phyloP scores from a whole-genome alignment of 2,797 vertebrate genomes.

The Microctenopoma steveboyesi region DNA sequence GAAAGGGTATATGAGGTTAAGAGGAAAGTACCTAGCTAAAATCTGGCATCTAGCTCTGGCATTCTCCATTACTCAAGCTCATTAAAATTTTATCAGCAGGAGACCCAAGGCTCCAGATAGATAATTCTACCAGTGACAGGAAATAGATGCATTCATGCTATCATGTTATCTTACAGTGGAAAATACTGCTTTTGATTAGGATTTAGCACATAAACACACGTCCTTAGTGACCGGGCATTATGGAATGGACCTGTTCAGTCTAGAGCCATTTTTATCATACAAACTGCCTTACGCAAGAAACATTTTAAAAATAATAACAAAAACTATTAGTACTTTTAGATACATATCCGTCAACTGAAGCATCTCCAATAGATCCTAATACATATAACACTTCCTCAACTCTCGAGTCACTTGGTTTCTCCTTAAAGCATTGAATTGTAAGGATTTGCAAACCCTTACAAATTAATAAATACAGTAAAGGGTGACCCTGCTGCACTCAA shows the following conservation, averaged over 20 bases:
- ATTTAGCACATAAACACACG: constrained; percentile 6
- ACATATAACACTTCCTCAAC: no score
- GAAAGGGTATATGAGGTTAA: constrained; percentile 43
- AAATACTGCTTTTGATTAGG: constrained; percentile 16
- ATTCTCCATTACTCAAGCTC: constrained; percentile 67
- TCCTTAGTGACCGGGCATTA: constrained; percentile 37
- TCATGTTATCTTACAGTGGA: constrained; percentile 12
- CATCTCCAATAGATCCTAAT: no score
- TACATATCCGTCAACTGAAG: no score
- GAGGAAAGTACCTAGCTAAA: constrained; percentile 59
- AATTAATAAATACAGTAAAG: neutral
- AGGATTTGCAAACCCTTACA: neutral
- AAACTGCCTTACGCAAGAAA: no score
- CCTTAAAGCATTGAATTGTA: no score
- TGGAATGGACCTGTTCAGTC: no score
- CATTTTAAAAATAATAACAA: no score
- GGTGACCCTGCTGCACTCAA: neutral
- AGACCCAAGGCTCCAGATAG: constrained; percentile 55
- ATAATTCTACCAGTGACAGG: constrained; percentile 24
- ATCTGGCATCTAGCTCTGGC: constrained; percentile 19
- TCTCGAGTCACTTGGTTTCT: no score
- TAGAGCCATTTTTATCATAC: no score
- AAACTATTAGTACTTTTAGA: no score
- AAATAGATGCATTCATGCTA: constrained; percentile 33
- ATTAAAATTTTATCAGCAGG: constrained; percentile 75